Conservation (phyloP, 2,797 vertebrate species). For the Vultur gryphus region DNA sequence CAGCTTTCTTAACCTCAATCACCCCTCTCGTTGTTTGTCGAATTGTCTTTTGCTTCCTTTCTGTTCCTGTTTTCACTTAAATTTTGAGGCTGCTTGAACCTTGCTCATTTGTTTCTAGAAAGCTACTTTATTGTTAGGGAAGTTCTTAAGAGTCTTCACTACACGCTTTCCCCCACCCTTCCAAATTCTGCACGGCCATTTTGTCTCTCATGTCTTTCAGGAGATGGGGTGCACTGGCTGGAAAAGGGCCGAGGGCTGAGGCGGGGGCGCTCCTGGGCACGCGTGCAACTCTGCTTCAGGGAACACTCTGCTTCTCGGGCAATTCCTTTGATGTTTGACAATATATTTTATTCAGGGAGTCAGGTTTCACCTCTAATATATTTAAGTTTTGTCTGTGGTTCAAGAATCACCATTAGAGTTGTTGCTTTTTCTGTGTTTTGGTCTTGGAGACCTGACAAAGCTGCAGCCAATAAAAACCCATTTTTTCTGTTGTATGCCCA, state of each 20-base stretch:
- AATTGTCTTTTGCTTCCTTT: neutral
- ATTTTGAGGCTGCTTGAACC: neutral
- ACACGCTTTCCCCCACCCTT: neutral
- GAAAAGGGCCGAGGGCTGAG: neutral
- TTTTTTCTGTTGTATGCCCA: conserved; percentile 75
- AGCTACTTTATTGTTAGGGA: neutral
- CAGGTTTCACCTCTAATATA: conserved; percentile 69
- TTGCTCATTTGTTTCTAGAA: neutral
- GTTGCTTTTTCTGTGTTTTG: conserved; percentile 71
- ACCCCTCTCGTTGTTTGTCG: neutral
- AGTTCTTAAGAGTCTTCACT: neutral
- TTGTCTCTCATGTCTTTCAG: neutral
- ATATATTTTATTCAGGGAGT: conserved; percentile 60
- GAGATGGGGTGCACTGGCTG: neutral
- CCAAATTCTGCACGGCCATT: neutral
- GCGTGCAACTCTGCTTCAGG: conserved; percentile 33
- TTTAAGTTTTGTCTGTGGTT: conserved; percentile 72
- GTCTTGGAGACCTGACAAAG: conserved; percentile 71
- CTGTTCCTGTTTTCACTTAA: neutral
- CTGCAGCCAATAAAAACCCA: conserved; percentile 77
- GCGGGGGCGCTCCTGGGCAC: neutral
- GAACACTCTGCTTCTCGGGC: conserved; percentile 44
- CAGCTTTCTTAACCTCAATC: neutral
- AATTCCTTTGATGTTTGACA: conserved; percentile 64
- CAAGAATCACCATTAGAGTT: conserved; percentile 69